Evolutionary conservation across 1,140 invertebrate genomes (phyloP), one percentile per base, ranked within the genome.

Genomic region (Saccostrea glomerata): DNA sequence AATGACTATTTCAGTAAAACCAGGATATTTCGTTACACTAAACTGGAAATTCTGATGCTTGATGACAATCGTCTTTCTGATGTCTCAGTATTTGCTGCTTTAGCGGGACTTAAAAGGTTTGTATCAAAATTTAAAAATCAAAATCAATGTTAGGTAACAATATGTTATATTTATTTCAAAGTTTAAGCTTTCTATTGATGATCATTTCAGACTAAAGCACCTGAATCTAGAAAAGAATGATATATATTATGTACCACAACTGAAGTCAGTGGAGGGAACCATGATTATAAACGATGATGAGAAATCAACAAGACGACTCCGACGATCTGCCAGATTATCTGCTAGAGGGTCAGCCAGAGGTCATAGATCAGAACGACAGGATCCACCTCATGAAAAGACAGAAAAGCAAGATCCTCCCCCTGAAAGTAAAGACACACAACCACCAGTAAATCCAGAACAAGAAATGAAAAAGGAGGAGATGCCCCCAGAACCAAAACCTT

Each of bases 221-320:
- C 90, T 95, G n/a, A 93, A 94, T 86, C 87, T 95, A 85, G 91
- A 93, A 86, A 94, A 95, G 91, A 95, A 95, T 90, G 87, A 93
- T 58, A 92, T 95, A 54, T 92, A 90, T 84, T 92, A 91, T 86
- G 92, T 95, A 15, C 94, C 94, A 30, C 94, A 94, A 88, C 90
- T 95, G n/a, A 93, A 93, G 86, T 92, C 94, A 11, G 91, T 94
- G 2, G 93, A 93, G 77, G 93, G 94, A 9, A 90, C 91, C 40
- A 88, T 93, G 36, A 87, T 92, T 25, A 90, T 91, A n/a, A 91
- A 93, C 55, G 92, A 93, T 7, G 89, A 88, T 86, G 91, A 90
- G 73, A 90, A 88, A 84, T 89, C 88, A 60, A 82, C 84, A 30
- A 56, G 87, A n/a, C 88, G 83, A 84, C 55, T 90, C 40, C 84